Evolutionary conservation across 2,113 vertebrate genomes (phyloP).

Genomic region (Onychostoma macrolepis): DNA sequence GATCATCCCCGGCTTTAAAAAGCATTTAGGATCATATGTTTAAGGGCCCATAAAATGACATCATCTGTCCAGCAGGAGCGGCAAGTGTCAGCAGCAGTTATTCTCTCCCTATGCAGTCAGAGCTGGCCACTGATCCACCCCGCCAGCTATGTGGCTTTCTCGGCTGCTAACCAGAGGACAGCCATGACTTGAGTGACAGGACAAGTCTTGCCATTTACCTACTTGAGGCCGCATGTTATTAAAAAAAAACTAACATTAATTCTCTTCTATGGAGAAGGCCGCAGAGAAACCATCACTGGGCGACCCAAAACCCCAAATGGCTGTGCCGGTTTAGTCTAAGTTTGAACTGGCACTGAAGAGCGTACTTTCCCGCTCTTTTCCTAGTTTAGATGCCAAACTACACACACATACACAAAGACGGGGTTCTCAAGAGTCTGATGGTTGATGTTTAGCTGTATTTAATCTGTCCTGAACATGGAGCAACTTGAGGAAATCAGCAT

Average conservation of each 20-base stretch:
- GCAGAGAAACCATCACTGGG: slow-evolving; percentile 67
- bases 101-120: slow-evolving; percentile 41
- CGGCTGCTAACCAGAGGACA: slow-evolving; percentile 61
- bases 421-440: slow-evolving; percentile 61
- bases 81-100: slow-evolving; percentile 38
- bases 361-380: slow-evolving; percentile 62
- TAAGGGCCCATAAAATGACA: slow-evolving; percentile 62
- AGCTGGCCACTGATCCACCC: slow-evolving; percentile 38
- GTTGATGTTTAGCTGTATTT: slow-evolving; percentile 60
- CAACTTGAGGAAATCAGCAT: slow-evolving; percentile 59
- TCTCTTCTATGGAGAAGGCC: slow-evolving; percentile 58
- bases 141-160: slow-evolving; percentile 47
- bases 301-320: slow-evolving; percentile 74
- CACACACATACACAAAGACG: slow-evolving; percentile 55
- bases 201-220: slow-evolving; percentile 38
- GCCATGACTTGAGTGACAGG: slow-evolving; percentile 38
- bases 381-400: slow-evolving; percentile 66
- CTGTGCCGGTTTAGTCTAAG: slow-evolving; percentile 66
- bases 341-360: slow-evolving; percentile 70
- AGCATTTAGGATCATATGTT: slow-evolving; percentile 59
- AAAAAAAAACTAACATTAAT: slow-evolving; percentile 69
- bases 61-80: slow-evolving; percentile 52
- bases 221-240: slow-evolving; percentile 66
- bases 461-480: slow-evolving; percentile 62
- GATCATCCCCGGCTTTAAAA: slow-evolving; percentile 64